Evolutionary conservation across 2,113 vertebrate genomes (phyloP).

Genomic region (Eulemur rufifrons): DNA sequence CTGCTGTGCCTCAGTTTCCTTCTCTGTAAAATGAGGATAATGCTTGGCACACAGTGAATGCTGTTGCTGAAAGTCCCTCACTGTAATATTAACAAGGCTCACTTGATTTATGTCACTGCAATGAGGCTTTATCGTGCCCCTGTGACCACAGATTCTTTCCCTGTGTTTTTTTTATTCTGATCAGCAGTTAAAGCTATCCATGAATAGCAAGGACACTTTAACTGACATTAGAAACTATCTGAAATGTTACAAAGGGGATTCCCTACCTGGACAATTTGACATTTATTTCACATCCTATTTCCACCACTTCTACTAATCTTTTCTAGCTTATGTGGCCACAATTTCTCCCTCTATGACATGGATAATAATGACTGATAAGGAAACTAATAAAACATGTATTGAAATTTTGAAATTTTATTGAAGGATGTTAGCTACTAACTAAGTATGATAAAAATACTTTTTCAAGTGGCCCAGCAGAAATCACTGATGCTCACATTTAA

Average conservation of each 20-base stretch:
- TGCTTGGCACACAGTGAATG: neutral
- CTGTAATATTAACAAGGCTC: neutral
- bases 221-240: neutral
- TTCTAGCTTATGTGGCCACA: neutral
- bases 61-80: neutral
- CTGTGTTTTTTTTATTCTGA: neutral
- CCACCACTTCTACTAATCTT: neutral
- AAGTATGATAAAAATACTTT: slow-evolving; percentile 51
- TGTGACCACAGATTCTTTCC: neutral
- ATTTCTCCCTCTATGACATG: slow-evolving; percentile 37
- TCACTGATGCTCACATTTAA: neutral
- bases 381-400: slow-evolving; percentile 45
- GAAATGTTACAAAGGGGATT: slow-evolving; percentile 16
- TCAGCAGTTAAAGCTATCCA: neutral
- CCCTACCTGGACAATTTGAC: neutral
- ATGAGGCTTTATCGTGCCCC: neutral
- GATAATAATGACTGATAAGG: slow-evolving; percentile 57
- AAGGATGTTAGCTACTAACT: slow-evolving; percentile 31
- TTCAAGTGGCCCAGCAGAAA: slow-evolving; percentile 4
- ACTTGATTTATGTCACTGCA: neutral
- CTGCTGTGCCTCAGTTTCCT: neutral
- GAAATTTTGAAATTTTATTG: slow-evolving; percentile 35
- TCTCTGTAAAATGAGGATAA: neutral
- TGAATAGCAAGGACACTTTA: neutral
- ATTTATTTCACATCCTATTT: slow-evolving; percentile 2